A percentile compares a stretch with the other conserved stretches of the same genome.
phyloP scores from a whole-genome alignment of 2,113 vertebrate species.

The Anolis carolinensis region DNA sequence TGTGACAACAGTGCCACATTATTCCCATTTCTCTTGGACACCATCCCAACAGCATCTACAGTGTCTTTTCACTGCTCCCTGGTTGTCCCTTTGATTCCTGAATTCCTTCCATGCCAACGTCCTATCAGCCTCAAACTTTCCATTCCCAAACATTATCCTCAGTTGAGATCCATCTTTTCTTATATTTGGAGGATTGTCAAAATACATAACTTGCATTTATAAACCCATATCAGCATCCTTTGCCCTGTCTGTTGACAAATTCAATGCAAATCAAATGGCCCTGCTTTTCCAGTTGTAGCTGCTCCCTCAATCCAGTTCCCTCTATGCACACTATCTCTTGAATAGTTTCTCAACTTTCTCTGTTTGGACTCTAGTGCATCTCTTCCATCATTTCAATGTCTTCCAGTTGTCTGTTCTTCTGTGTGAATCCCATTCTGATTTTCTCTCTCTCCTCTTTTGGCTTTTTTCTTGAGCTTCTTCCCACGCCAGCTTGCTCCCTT shows the following conservation, averaged over 20 bases:
- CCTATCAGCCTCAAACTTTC: neutral
- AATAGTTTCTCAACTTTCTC: too few relatives aligned
- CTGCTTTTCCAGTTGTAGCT: neutral
- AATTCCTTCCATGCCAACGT: neutral
- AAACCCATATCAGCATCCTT: neutral
- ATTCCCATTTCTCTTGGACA: neutral
- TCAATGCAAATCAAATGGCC: neutral
- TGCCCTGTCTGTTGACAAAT: neutral
- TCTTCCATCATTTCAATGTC: neutral
- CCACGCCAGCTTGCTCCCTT: neutral
- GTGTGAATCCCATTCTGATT: neutral
- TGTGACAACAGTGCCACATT: neutral
- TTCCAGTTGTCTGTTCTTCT: too few relatives aligned
- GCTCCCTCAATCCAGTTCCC: neutral
- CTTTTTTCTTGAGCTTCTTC: neutral
- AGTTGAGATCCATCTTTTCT: neutral
- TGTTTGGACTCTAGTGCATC: neutral
- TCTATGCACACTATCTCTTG: too few relatives aligned
- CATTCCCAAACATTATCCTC: neutral
- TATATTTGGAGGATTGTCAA: neutral
- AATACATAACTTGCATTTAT: neutral
- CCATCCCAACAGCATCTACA: neutral
- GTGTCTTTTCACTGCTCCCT: neutral
- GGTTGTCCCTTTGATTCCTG: neutral
- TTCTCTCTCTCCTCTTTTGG: neutral